Evolutionary conservation across 2,888 invertebrate genomes (phyloP).

Genomic region (Thecophora atra): DNA sequence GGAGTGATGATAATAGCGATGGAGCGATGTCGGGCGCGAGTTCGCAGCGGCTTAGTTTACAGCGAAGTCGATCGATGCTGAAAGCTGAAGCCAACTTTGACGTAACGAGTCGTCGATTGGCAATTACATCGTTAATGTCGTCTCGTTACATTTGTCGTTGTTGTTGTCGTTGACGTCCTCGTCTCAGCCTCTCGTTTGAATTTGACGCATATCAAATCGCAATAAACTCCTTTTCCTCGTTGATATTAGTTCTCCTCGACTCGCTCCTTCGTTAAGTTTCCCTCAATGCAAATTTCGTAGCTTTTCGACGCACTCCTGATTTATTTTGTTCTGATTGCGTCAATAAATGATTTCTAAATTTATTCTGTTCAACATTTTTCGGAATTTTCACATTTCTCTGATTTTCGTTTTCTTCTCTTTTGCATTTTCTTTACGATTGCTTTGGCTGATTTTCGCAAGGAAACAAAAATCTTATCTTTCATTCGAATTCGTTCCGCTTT

Average conservation of each 20-base stretch:
- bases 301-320: neutral
- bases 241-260: neutral
- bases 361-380: neutral
- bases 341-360: neutral
- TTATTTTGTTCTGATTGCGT: neutral
- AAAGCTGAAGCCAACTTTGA: too few species aligned
- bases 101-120: slow-evolving; percentile 30
- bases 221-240: neutral
- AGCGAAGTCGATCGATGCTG: too few species aligned
- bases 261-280: neutral
- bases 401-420: neutral
- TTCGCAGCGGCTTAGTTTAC: too few species aligned
- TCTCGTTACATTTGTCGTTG: neutral
- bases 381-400: neutral
- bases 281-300: neutral
- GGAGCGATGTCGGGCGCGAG: neutral
- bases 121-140: slow-evolving; percentile 34
- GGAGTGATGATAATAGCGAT: neutral
- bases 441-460: neutral
- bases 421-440: neutral
- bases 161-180: neutral
- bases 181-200: too few species aligned
- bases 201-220: too few species aligned
- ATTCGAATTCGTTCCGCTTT: neutral
- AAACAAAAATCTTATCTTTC: neutral